Base-by-base conservation (phyloP, 1,140 invertebrate genomes). In the Drosophila lacertosa region DNA sequence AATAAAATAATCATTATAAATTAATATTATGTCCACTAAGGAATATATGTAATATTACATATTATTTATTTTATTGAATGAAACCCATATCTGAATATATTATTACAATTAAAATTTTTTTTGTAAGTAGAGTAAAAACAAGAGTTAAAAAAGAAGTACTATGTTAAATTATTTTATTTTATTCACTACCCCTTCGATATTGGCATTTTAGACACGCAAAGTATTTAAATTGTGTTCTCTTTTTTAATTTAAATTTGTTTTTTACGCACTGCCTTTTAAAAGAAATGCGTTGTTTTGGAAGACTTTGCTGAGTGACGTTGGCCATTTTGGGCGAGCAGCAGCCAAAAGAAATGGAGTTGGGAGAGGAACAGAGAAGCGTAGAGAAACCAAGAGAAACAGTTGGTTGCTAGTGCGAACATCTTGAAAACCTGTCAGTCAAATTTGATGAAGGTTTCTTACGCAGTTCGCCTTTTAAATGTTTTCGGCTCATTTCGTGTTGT, bases 371-470 rank as follows among this genome's bases (percentile, higher is more conserved):
- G 37, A 33, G 54, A 2, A 18, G 11, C 3, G 20, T 1, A 15
- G 20, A 57, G 53, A 29, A 15, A 9, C 6, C 18, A 24, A 44
- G 26, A 18, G 29, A 82, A 72, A 69, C 78, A 82, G 65, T 82
- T 69, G 55, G 67, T 76, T 72, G 72, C 45, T 69, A 77, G 83
- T 90, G 89, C 82, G 80, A 90, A 89, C 84, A 76, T 89, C 81
- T 90, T 89, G 76, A 90, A 90, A 89, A 90, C 78, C 89, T 90
- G 89, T 89, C 89, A 69, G 76, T 89, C 89, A 88, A 77, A 77
- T 78, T 89, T 90, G 89, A 90, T 80, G 76, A 90, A 90, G 89
- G 89, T 90, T 83, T 70, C 74, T 77, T 70, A 73, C 77, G 72
- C 68, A 82, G 37, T 74, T 74, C 65, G 78, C 81, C 74, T 86